Evolutionary conservation across 2,113 vertebrate species (phyloP).

Genomic region (Crocuta crocuta): DNA sequence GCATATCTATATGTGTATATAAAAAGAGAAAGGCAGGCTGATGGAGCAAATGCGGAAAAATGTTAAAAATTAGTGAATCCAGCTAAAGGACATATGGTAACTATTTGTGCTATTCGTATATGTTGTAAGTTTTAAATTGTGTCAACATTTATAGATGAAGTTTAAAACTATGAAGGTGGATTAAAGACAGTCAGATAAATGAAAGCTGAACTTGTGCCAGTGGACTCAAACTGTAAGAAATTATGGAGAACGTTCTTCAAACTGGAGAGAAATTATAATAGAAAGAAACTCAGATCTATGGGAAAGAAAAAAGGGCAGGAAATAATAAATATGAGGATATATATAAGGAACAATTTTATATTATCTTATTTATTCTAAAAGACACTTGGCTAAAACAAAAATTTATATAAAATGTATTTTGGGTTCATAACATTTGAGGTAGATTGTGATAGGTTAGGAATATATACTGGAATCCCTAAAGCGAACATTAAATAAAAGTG

Average conservation of each 20-base stretch:
- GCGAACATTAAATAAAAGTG: neutral
- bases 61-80: neutral
- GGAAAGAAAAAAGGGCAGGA: neutral
- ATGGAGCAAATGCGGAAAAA: neutral
- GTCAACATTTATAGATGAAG: neutral
- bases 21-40: neutral
- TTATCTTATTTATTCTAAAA: neutral
- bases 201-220: neutral
- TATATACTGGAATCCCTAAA: neutral
- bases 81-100: neutral
- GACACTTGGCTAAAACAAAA: neutral
- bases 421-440: neutral
- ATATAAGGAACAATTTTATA: neutral
- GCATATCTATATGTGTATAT: neutral
- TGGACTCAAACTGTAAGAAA: neutral
- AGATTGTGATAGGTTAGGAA: neutral
- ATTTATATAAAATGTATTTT: neutral
- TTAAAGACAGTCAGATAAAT: neutral
- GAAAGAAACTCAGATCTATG: neutral
- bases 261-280: neutral
- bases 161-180: neutral
- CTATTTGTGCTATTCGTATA: neutral
- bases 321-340: neutral
- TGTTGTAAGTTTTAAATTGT: neutral
- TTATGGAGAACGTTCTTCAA: neutral